Base-by-base conservation (phyloP, 2,888 invertebrate genomes). In the Ferdinandea cuprea region DNA sequence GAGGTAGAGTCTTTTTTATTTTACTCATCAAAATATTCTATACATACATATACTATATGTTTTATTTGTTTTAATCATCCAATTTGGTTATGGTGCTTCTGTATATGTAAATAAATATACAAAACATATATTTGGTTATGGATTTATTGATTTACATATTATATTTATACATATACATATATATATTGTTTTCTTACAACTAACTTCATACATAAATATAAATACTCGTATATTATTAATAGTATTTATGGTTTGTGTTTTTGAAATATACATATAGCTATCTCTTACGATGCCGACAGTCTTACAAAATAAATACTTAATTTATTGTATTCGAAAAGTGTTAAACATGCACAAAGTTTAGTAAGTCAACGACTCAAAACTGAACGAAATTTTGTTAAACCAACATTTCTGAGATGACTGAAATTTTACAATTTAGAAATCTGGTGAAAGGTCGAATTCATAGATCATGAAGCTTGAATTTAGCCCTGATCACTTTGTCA, bases 1-100 rank as follows among this genome's bases (percentile, higher is more conserved):
- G 83, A 83, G 83, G 83, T 83, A 83, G 81, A 81, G 77, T 81
- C 42, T 37, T 58, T 61, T 35, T 61, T 65, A 35, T 73, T 32
- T 61, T 50, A 37, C 58, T 73, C 52, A 68, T 83, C 42, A 68
- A 61, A 30, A 59, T 28, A 44, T 63, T 8, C 28, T 25, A 35
- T 63, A 54, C n/a, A n/a, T n/a, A n/a, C n/a, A n/a, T 25, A 5
- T 25, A 25, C 5, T 32, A 54, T 44, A 40, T 78, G 40, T 61
- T 59, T 40, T 65, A 72, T 42, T n/a, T 56, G 28, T 65, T 15
- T 73, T 65, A 71, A 48, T 71, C 13, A 21, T 19, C 17, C 50
- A 5, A 19, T 48, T 72, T 69, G 68, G 79, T 79, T 84, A 37
- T 77, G 74, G 65, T 81, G 32, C 37, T 56, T 50, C 25, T 3